phyloP scores from a whole-genome alignment of 1,140 invertebrate genomes.

The Bursaphelenchus mucronatus region DNA sequence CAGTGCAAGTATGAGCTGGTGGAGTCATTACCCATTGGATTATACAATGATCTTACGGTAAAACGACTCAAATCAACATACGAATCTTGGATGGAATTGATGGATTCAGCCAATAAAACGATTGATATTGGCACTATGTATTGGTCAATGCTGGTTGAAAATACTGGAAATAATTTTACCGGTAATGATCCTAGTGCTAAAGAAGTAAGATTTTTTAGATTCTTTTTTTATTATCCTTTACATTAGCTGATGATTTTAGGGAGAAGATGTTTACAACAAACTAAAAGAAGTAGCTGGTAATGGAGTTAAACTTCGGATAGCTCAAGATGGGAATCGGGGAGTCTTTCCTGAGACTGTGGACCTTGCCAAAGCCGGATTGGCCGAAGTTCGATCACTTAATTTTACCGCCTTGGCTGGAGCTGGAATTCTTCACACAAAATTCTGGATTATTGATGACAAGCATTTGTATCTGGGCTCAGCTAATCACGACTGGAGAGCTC shows the following conservation, averaged over 20 bases:
- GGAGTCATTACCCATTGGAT: conserved; percentile 26
- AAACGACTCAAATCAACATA: conserved; percentile 17
- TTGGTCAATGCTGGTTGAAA: conserved; percentile 32
- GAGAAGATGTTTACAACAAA: conserved; percentile 13
- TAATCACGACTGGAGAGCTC: conserved; percentile 31
- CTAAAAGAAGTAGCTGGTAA: conserved; percentile 20
- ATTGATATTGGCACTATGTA: conserved; percentile 29
- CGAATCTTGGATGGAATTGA: conserved; percentile 21
- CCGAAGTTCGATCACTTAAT: conserved; percentile 30
- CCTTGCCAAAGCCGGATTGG: conserved; percentile 2
- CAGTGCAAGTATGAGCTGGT: conserved; percentile 27
- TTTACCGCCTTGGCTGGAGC: conserved; percentile 24
- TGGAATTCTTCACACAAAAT: conserved; percentile 34
- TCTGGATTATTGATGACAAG: conserved; percentile 25
- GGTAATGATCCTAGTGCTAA: conserved; percentile 2
- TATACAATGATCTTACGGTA: conserved; percentile 19
- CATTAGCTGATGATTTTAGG: conserved; percentile 1
- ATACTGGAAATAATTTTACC: conserved; percentile 26
- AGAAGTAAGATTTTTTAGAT: no score
- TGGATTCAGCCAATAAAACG: conserved; percentile 20
- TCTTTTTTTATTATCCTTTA: no score
- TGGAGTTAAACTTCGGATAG: conserved; percentile 21
- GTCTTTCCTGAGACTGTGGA: conserved; percentile 11
- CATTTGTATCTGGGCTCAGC: conserved; percentile 33
- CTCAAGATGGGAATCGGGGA: conserved; percentile 15